These are phyloP conservation scores for Lethenteron reissneri DNA, from an alignment of 2,113 vertebrate genomes.

Conservation along the genomic window DNA sequence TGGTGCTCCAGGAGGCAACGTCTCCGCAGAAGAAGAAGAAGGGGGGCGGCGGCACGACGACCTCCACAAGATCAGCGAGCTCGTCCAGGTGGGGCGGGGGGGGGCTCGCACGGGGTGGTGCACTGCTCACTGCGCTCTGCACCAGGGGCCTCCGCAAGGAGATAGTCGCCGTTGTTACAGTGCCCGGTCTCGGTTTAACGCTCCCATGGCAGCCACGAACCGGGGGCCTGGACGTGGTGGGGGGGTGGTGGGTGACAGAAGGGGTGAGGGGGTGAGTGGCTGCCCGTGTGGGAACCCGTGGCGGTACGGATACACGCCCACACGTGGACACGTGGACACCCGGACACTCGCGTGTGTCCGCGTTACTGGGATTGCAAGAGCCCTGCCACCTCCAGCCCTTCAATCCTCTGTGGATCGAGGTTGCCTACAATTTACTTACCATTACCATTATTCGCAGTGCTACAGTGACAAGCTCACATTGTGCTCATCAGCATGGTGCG, in stretches of 20 bases:
- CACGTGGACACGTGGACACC: no score
- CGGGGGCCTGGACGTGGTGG: not conserved
- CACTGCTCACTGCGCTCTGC: not conserved
- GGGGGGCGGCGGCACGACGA: constrained; percentile 42
- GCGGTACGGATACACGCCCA: no score
- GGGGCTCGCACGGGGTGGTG: not conserved
- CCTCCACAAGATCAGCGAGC: constrained; percentile 79
- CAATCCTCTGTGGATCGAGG: no score
- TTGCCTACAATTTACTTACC: no score
- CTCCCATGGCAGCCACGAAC: not conserved
- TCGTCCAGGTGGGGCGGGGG: constrained; percentile 58
- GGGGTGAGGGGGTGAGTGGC: not conserved
- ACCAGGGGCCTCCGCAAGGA: not conserved
- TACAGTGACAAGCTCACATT: no score
- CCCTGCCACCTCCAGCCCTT: no score
- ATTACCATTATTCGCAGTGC: no score
- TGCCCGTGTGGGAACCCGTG: no score
- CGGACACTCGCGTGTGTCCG: no score
- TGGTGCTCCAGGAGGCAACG: constrained; percentile 72
- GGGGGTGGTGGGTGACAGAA: not conserved
- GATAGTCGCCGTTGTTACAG: not conserved
- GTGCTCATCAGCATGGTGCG: no score
- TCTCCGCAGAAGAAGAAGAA: constrained; percentile 74
- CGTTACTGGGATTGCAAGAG: no score
- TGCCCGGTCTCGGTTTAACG: not conserved